Base-by-base conservation (phyloP, 2,797 vertebrate genomes). In the Crax fasciolata region DNA sequence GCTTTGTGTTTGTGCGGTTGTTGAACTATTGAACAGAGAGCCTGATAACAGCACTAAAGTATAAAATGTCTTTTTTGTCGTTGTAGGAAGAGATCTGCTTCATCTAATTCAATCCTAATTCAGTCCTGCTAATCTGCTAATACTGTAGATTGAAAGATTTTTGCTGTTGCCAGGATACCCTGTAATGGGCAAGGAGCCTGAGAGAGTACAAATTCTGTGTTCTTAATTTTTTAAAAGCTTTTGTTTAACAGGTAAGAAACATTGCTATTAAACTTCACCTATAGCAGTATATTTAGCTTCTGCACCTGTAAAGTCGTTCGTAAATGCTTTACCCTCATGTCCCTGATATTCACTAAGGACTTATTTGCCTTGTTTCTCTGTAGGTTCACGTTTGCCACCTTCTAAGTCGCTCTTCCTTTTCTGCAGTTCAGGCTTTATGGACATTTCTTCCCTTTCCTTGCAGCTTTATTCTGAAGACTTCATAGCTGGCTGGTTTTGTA, bases 181-280 rank as follows among this genome's bases (percentile, higher is more conserved):
- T 99, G 99, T 99, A 99, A 99, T 99, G 99, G 99, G 99, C 98
- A 98, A 98, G 98, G 98, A 98, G 98, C 98, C 98, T 98, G 98
- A 98, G 97, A 98, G 97, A 98, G 98, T 98, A 98, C 97, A 98
- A 97, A 97, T 94, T 92, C 96, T 97, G 94, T 52, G 97, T 97
- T 95, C 92, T 97, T 98, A 97, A 97, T 72, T 96, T 97, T 92
- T 94, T 91, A 72, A 85, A 97, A 95, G 80, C 72, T 94, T 97
- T 96, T 96, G 94, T 97, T 98, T 97, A 97, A 97, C 97, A 98
- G 98, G 98, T 98, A 98, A 98, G 98, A 94, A 95, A 95, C 39
- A 14, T 65, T 81, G 30, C 54, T 76, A 90, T 89, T 92, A 87
- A 72, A 91, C 38, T 85, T 95, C 80, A 72, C 59, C 65, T 94